phyloP scores from a whole-genome alignment of 2,797 vertebrate genomes.

The Alexandromys oeconomus region DNA sequence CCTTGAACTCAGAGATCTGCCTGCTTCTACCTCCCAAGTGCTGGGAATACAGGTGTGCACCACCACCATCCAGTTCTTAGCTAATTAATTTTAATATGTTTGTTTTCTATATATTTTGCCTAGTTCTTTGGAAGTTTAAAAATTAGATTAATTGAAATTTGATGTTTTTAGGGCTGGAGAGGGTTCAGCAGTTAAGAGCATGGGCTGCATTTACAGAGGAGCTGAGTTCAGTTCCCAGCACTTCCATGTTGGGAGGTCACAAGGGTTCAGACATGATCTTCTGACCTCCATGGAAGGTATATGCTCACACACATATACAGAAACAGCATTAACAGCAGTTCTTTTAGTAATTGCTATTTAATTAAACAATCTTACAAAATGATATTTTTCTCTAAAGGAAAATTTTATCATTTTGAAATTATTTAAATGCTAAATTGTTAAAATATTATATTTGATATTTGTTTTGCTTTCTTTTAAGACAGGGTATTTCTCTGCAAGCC shows the following conservation, averaged over 20 bases:
- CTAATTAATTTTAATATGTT: not conserved
- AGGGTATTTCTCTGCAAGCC: not conserved
- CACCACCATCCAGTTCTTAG: not conserved
- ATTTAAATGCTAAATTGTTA: not conserved
- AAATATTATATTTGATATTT: not conserved
- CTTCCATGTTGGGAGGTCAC: not conserved
- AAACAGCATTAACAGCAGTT: not conserved
- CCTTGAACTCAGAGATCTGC: not conserved
- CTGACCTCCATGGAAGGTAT: not conserved
- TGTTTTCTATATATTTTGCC: not conserved
- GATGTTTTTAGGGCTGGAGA: not conserved
- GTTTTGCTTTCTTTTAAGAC: not conserved
- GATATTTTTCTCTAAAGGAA: not conserved
- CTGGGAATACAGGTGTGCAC: not conserved
- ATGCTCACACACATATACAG: not conserved
- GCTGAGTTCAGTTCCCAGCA: not conserved
- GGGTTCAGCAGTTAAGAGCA: not conserved
- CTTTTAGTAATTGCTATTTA: not conserved
- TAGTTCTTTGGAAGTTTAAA: conserved; percentile 13
- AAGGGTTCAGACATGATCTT: not conserved
- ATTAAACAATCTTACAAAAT: not conserved
- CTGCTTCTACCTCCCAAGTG: not conserved
- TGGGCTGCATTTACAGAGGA: not conserved
- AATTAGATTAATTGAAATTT: not conserved
- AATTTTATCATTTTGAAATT: not conserved